phyloP scores from a whole-genome alignment of 2,888 invertebrate genomes.

The Latrodectus elegans region DNA sequence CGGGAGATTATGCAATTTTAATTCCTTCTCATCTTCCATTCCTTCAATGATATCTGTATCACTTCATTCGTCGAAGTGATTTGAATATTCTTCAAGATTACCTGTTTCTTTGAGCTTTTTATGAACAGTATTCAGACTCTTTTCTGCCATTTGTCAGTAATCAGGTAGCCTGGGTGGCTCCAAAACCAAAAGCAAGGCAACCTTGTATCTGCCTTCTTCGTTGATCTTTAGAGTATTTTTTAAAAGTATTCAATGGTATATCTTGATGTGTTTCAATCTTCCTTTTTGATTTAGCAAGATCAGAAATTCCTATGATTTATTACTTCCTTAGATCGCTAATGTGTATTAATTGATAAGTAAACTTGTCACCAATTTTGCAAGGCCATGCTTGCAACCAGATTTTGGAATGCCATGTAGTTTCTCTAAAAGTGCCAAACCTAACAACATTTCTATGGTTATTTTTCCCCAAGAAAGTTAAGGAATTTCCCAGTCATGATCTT shows the following conservation, averaged over 20 bases:
- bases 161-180: constrained; percentile 23
- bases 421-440: no score
- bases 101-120: background rate
- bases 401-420: no score
- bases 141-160: background rate
- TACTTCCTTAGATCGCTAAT: constrained; percentile 8
- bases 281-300: background rate
- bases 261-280: background rate
- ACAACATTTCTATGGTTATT: no score
- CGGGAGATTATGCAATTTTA: background rate
- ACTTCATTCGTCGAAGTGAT: background rate
- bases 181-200: constrained; percentile 3
- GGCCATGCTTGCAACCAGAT: no score
- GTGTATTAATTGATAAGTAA: background rate
- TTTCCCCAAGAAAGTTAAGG: no score
- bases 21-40: constrained; percentile 78
- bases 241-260: constrained; percentile 2
- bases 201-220: constrained; percentile 21
- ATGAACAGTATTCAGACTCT: constrained; percentile 68
- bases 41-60: constrained; percentile 74
- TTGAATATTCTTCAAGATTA: background rate
- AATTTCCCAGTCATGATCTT: background rate
- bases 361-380: no score
- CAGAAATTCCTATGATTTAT: constrained; percentile 12
- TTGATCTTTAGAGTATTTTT: constrained; percentile 6